Evolutionary conservation across 1,140 invertebrate genomes (phyloP), one percentile per base, ranked within the genome.

Genomic region (Cylas formicarius): DNA sequence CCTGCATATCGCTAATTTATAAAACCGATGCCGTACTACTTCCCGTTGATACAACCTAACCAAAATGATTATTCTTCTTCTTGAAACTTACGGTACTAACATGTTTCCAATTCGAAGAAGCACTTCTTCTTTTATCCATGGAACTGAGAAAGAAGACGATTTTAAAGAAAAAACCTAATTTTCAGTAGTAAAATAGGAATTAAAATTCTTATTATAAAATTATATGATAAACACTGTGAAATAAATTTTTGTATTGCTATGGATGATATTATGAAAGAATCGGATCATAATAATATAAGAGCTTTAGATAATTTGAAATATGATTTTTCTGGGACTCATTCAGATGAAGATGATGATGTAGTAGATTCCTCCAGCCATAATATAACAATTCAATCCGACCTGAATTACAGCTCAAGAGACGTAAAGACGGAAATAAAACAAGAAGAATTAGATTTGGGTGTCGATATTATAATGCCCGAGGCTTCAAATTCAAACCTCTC

Each of bases 271-370:
- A 33, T 61, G 14, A 65, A 61, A 53, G 49, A 53, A 27, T 47
- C 49, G 27, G 45, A 52, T 27, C 36, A 49, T n/a, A 48, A 53
- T 17, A 60, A 52, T 28, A 44, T 53, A 9, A 14, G 48, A 11
- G 54, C 49, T 8, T 32, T 58, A 16, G 55, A 63, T 16, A 50
- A 59, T 21, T 34, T 58, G 8, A 60, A 62, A 44, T 58, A 59
- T 39, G 60, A 62, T 26, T 36, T 61, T 48, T 62, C 60, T 3
- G 59, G 61, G 44, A 57, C 63, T 28, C 41, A 44, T 10, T 54
- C 58, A 11, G 57, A 63, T 11, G 59, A 66, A 31, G 58, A 62
- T 29, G 60, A 64, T 10, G 61, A 65, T 46, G 62, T 60, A 10
- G 49, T 32, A 31, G 57, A 61, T 34, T 52, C 52, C 7, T 41